Evolutionary conservation across 2,113 vertebrate species (phyloP).

Genomic region (Dinomys branickii): DNA sequence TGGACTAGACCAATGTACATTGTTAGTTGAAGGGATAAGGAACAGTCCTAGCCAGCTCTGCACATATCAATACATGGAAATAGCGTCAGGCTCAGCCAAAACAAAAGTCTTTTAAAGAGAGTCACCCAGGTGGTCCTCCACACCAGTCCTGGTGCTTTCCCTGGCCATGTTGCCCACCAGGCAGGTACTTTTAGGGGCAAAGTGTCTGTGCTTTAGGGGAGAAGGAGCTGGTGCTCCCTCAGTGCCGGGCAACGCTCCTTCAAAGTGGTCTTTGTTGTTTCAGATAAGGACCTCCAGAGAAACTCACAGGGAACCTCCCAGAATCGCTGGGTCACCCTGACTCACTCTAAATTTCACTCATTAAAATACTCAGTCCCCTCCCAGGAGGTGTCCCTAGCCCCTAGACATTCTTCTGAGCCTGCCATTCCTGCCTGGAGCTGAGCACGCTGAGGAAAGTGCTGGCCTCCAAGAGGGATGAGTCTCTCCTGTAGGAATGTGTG

Average conservation of each 20-base stretch:
- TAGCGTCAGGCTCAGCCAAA: no score
- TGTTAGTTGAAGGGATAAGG: no score
- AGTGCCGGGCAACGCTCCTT: not conserved
- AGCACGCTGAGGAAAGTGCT: not conserved
- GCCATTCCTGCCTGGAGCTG: not conserved
- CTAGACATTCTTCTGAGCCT: not conserved
- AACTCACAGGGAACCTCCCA: no score
- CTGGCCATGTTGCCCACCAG: not conserved
- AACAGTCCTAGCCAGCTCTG: no score
- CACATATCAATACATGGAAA: no score
- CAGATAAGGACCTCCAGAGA: not conserved
- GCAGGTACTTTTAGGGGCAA: not conserved
- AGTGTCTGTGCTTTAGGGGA: not conserved
- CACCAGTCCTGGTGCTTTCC: not conserved
- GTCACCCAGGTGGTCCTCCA: no score
- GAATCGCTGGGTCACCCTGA: not conserved
- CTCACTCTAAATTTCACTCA: not conserved
- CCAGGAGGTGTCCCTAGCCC: no score
- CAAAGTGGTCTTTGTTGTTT: not conserved
- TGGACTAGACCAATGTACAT: no score
- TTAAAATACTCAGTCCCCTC: not conserved
- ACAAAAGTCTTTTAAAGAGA: no score
- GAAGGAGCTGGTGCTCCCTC: no score
- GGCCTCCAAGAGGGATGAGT: no score
- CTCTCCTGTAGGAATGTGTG: not conserved